Evolutionary conservation across 1,140 invertebrate species (phyloP), one percentile per base, ranked within the genome.

Genomic region (Aphis craccivora): DNA sequence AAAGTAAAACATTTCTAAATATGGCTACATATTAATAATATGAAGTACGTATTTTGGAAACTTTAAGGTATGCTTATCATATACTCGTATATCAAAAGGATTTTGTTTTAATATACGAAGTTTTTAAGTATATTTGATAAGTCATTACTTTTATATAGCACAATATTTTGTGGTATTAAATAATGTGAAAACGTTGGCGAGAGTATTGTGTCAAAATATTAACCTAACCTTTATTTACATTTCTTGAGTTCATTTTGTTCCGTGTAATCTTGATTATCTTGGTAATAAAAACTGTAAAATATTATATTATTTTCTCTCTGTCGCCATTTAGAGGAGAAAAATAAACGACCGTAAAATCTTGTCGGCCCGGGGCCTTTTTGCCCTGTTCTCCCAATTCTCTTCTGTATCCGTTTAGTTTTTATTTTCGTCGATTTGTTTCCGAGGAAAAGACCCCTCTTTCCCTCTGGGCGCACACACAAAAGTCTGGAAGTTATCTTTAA

Each of bases 391-490:
- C 76, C 91, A 45, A 18, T 83, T 92, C 23, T 22, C 25, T 93
- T 53, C 35, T 45, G 81, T 55, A 92, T 83, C 67, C 43, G 37
- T 83, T 93, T 93, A 93, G 45, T 86, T 93, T 92, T 93, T 93
- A 93, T 93, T 93, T 86, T 84, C 91, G 81, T 93, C 91, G 91
- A 93, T 93, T 93, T 93, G 76, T 93, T 55, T 37, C 40, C 35
- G 23, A 55, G 37, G n/a, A 90, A 25, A 60, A 90, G 67, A 90
- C 53, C 53, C 37, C 37, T 67, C 89, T 90, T 43, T 67, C 40
- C 53, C 35, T 14, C 14, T 89, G 35, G 88, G 20, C 11, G 88
- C 35, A 89, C 88, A 89, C 88, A 89, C 51, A 37, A 89, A 89
- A 89, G 88, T 89, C 88, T 89, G 51, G 55, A 89, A 89, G 88